Evolutionary conservation across 2,888 invertebrate species (phyloP).

Genomic region (Priocnemis perturbator): DNA sequence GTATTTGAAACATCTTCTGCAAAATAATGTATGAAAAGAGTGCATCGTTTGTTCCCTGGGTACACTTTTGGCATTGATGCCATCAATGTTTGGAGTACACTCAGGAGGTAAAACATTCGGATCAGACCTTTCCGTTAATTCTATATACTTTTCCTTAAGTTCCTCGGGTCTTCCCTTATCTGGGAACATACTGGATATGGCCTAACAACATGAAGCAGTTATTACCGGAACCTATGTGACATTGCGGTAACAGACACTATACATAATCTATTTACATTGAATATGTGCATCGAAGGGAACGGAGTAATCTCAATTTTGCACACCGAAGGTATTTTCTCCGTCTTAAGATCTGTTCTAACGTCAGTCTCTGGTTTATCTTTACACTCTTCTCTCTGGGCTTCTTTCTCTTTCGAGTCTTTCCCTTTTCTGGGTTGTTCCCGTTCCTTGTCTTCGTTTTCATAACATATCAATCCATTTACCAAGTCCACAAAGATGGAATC

Average conservation of each 20-base stretch:
- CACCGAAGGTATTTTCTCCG: constrained; percentile 64
- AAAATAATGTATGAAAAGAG: constrained; percentile 99
- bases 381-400: constrained; percentile 71
- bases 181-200: constrained; percentile 93
- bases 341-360: constrained; percentile 47
- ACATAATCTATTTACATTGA: constrained; percentile 60
- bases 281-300: constrained; percentile 72
- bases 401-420: constrained; percentile 71
- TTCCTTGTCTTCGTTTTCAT: constrained; percentile 80
- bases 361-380: constrained; percentile 65
- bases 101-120: constrained; percentile 92
- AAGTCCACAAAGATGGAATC: constrained; percentile 95
- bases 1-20: constrained; percentile 97
- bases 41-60: constrained; percentile 97
- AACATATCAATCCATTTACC: constrained; percentile 87
- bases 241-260: neutral
- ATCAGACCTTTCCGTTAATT: constrained; percentile 90
- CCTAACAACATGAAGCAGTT: constrained; percentile 80
- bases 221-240: neutral
- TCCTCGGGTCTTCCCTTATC: constrained; percentile 94
- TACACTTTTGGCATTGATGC: constrained; percentile 92
- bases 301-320: constrained; percentile 53
- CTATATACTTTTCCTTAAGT: constrained; percentile 93
- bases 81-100: constrained; percentile 98
- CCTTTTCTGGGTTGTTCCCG: constrained; percentile 74